phyloP scores from a whole-genome alignment of 1,140 invertebrate species.

The Maniola jurtina region DNA sequence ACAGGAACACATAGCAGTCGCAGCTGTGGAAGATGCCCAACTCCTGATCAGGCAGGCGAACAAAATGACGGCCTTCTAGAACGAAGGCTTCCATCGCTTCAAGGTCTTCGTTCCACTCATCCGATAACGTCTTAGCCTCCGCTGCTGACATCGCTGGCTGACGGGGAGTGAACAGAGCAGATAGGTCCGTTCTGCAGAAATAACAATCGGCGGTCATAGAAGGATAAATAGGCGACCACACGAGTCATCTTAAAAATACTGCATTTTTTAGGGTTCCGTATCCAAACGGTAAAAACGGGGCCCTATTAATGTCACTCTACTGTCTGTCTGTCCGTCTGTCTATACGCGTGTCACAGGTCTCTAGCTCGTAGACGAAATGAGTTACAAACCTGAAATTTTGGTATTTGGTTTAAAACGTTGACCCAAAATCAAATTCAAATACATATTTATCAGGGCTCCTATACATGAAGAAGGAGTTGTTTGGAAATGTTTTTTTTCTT shows the following conservation, averaged over 20 bases:
- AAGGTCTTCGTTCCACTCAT: constrained; percentile 97
- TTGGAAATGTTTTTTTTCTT: no score
- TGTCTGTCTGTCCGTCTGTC: no score
- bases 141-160: constrained; percentile 91
- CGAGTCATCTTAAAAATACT: background rate
- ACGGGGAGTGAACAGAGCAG: constrained; percentile 96
- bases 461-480: no score
- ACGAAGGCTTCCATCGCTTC: constrained; percentile 99
- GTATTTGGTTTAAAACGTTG: no score
- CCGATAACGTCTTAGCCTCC: constrained; percentile 94
- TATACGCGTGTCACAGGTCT: no score
- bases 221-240: background rate
- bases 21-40: constrained; percentile 95
- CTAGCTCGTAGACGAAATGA: no score
- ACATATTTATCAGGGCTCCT: no score
- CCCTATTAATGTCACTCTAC: no score
- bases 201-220: background rate
- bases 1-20: constrained; percentile 99
- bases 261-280: no score
- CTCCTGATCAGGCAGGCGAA: constrained; percentile 96
- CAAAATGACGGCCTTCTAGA: constrained; percentile 98
- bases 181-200: constrained; percentile 87
- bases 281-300: no score
- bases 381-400: no score
- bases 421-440: no score